Base-by-base conservation (phyloP, 2,113 vertebrate species). In the Henicopernis longicauda region DNA sequence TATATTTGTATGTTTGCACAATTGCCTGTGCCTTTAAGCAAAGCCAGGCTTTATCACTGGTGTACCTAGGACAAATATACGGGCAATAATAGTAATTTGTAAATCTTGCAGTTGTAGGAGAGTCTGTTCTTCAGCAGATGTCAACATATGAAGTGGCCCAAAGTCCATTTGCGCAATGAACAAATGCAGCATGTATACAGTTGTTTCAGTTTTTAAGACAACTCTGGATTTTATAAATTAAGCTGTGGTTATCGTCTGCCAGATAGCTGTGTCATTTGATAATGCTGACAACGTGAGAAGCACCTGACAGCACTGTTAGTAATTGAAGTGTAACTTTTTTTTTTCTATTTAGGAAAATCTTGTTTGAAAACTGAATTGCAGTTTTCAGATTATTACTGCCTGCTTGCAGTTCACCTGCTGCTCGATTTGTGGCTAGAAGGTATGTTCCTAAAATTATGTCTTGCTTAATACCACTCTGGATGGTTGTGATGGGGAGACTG, bases 351-450 rank as follows among this genome's bases (percentile, higher is more conserved):
- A 99, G 99, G 99, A 20, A 99, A 97, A 71, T 98, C 98, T 31
- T 98, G 99, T 93, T 98, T 99, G 98, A 99, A 99, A 98, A 99
- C 99, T 26, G 99, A 99, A 96, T 97, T 99, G 90, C 99, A 99
- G 95, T 99, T 99, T 96, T 99, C 99, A 21, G 99, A 99, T 84
- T 99, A 99, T 98, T 99, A 99, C 92, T 99, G 99, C 91, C 98
- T 99, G 59, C 99, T 99, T 97, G 99, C 98, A 32, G 99, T 99
- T 91, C 99, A 99, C 31, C 97, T 99, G n/a, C 99, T 99, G 92
- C 95, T 99, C 18, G 99, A 99, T 97, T 93, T 99, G 76, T 99
- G 99, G 99, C 97, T 95, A 36, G 99, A 99, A 54, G 99, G 99
- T 99, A 97, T 32, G 98, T 87, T 76, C 25, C 49, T 85, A 25